Evolutionary conservation across 2,797 vertebrate species (phyloP).

Genomic region (Catharus ustulatus): DNA sequence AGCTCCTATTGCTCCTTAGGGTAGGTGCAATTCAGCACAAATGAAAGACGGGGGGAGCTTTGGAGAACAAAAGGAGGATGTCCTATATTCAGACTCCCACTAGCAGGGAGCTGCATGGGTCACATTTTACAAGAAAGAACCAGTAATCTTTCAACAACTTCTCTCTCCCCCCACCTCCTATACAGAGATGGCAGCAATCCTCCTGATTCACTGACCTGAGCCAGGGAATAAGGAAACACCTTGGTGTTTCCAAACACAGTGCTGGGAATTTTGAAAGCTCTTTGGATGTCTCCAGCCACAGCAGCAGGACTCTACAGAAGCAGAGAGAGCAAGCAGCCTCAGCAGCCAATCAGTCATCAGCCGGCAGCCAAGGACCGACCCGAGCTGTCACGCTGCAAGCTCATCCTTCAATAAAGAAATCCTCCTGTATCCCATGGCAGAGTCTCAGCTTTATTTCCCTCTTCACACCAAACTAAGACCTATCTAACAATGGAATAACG

Average conservation of each 20-base stretch:
- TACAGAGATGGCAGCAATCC: background rate
- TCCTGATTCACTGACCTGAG: constrained; percentile 27
- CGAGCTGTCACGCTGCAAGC: background rate
- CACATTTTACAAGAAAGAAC: constrained; percentile 40
- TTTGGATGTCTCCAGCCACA: background rate
- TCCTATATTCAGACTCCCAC: constrained; percentile 48
- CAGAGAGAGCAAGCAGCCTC: background rate
- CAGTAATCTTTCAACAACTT: background rate
- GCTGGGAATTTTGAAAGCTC: constrained; percentile 22
- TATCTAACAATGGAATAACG: background rate
- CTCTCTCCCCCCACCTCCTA: background rate
- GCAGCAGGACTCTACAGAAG: background rate
- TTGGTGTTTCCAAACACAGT: background rate
- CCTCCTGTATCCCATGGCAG: background rate
- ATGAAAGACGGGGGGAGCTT: constrained; percentile 1
- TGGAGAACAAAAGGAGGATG: constrained; percentile 64
- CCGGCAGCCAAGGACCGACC: background rate
- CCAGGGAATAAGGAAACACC: background rate
- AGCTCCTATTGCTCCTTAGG: background rate
- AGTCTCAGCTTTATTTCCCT: background rate
- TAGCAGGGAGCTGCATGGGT: background rate
- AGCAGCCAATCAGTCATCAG: background rate
- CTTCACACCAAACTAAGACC: background rate
- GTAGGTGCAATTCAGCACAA: constrained; percentile 9
- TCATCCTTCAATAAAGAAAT: background rate